Percentiles rank a stretch among this genome's conserved stretches.
These are phyloP conservation scores for Diadophis punctatus DNA, from an alignment of 2,113 vertebrate species.

Conservation along the genomic window DNA sequence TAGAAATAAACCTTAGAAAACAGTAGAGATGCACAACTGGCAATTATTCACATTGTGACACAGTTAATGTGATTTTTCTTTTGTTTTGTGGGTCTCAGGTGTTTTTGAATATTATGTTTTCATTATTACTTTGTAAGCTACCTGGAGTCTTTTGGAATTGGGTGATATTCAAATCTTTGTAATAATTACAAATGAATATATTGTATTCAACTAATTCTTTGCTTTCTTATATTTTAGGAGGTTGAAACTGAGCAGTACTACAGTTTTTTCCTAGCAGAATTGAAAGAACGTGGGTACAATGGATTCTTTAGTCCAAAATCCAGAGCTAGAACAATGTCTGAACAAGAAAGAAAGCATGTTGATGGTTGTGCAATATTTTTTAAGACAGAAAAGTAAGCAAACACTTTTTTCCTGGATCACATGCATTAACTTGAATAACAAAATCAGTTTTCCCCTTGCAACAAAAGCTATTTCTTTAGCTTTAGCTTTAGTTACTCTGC, in stretches of 20 bases:
- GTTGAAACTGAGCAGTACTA: slow-evolving; percentile 98
- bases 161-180: not conserved
- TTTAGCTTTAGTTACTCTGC: not conserved
- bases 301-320: slow-evolving; percentile 99
- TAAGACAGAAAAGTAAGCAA: slow-evolving; percentile 89
- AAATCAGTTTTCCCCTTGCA: not conserved
- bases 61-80: not conserved
- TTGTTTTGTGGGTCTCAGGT: not conserved
- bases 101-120: not conserved
- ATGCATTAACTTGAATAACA: not conserved
- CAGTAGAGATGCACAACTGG: too few species aligned
- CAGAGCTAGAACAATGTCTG: slow-evolving; percentile 95
- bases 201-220: slow-evolving; percentile 29
- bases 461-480: not conserved
- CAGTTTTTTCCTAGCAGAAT: slow-evolving; percentile 90
- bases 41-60: too few species aligned
- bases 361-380: slow-evolving; percentile 97
- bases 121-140: not conserved
- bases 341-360: slow-evolving; percentile 95
- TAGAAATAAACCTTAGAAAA: too few species aligned
- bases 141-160: not conserved
- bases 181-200: not conserved
- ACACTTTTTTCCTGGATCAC: not conserved
- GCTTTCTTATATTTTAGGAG: slow-evolving; percentile 75
- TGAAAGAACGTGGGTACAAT: slow-evolving; percentile 95